phyloP scores from a whole-genome alignment of 2,113 vertebrate genomes.

The Gymnobelideus leadbeateri region DNA sequence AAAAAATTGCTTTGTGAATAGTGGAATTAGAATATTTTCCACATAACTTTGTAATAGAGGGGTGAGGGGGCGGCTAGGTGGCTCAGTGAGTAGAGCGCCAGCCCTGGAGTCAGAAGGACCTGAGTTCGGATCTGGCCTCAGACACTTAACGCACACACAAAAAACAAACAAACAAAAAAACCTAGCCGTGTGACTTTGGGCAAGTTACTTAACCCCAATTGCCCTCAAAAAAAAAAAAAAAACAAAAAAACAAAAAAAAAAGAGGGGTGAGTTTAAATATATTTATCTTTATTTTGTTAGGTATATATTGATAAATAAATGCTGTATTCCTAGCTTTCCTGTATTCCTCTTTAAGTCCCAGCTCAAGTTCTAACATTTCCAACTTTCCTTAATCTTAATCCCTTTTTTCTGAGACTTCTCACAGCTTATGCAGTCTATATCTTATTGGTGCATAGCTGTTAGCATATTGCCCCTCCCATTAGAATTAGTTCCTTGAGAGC shows the following conservation, averaged over 20 bases:
- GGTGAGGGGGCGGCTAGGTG: too few relatives aligned
- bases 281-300: background rate
- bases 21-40: background rate
- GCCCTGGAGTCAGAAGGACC: too few relatives aligned
- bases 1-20: background rate
- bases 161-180: too few relatives aligned
- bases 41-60: background rate
- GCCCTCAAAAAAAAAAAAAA: too few relatives aligned
- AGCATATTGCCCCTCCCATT: background rate
- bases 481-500: background rate
- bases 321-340: background rate
- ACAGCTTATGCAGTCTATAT: background rate
- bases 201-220: too few relatives aligned
- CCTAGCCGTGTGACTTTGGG: too few relatives aligned
- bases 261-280: background rate
- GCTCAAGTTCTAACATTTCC: background rate
- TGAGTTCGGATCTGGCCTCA: too few relatives aligned
- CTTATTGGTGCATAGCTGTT: background rate
- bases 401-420: background rate
- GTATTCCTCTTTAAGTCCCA: background rate
- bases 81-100: too few relatives aligned
- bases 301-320: background rate
- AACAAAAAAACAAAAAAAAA: too few relatives aligned
- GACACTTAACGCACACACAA: too few relatives aligned
- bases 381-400: background rate